Evolutionary conservation across 2,888 invertebrate genomes (phyloP), one percentile per base, ranked within the genome.

Genomic region (Timema cristinae): DNA sequence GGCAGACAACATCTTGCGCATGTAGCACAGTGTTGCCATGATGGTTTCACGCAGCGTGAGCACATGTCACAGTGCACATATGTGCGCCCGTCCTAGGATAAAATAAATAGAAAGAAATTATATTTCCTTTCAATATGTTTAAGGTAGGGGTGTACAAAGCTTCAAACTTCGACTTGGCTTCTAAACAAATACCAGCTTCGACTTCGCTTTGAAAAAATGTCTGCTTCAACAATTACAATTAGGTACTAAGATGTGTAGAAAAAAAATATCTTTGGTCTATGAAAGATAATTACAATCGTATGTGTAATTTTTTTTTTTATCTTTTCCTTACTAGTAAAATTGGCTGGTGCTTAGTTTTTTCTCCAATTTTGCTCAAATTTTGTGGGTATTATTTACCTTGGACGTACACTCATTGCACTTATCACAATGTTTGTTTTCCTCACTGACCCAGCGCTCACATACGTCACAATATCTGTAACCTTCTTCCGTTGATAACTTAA

Each of bases 1-100:
- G 80, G 76, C 68, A 82, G 81, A 16, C 83, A 83, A 78, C 96
- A 97, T 74, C 90, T 84, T 0, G 84, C 81, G 80, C 96, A 97
- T 7, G 79, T 82, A 1, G 82, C 78, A 78, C 96, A 97, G 81
- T 97, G 97, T 50, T 85, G 83, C 86, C 93, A 94, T 0, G 90
- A 90, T 0, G 92, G 90, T 82, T 97, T 97, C 0, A 96, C 94
- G 81, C 97, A 97, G 67, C 87, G 82, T 32, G 84, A 79, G 79
- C 93, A 93, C 8, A 79, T 75, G 47, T 83, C 77, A 78, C 93
- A 93, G 79, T 93, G 93, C 1, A 81, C 82, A 78, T 92, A 93
- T 0, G 86, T 85, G 72, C 86, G 83, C 0, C 92, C 92, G 83
- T 92, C 90, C 84, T 80, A 75, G 32, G 73, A 75, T 67, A 71